Evolutionary conservation across 2,888 invertebrate genomes (phyloP), one percentile per base, ranked within the genome.

Genomic region (Phasia obesa): DNA sequence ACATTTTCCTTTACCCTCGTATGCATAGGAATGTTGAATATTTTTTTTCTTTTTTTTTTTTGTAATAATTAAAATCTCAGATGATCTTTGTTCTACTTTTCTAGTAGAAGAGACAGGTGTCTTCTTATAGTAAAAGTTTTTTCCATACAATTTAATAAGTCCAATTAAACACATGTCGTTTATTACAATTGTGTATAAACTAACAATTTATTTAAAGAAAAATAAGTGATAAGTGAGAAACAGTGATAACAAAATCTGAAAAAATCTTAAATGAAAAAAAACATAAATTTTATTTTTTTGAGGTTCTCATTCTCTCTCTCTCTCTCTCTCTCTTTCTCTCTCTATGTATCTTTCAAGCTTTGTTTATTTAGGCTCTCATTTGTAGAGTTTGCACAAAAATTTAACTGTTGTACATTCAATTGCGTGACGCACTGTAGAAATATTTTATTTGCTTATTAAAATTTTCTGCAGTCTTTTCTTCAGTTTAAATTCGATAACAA

Each of bases 401-500:
- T 17, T 2, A 19, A 17, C 3, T 7, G 6, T 13, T 59, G 38
- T 67, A 55, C 42, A 2, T 57, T n/a, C 5, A 59, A 35, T 60
- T 73, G 25, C 25, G 42, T 60, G 62, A 51, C 73, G 51, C 73
- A 62, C 62, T 73, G 42, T 73, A 60, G 21, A 21, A 31, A 17
- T 60, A 42, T 31, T 21, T 21, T 31, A 15, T 53, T 49, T 57
- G 11, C 59, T 53, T 79, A 53, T 60, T 73, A 60, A 5, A 38
- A 55, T 53, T 59, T 21, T 59, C 42, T 53, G 35, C 27, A 49
- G 35, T 67, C 0, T 47, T 59, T 57, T 74, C 13, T 62, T 62
- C 31, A 57, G 27, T 44, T 70, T 70, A 51, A 75, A 76, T 81
- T 81, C 59, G 64, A 81, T 75, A 75, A 81, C 81, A 81, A 81